A percentile compares a stretch with the other conserved stretches of the same genome.
phyloP scores from a whole-genome alignment of 2,888 invertebrate genomes.

The Hipparchia semele region DNA sequence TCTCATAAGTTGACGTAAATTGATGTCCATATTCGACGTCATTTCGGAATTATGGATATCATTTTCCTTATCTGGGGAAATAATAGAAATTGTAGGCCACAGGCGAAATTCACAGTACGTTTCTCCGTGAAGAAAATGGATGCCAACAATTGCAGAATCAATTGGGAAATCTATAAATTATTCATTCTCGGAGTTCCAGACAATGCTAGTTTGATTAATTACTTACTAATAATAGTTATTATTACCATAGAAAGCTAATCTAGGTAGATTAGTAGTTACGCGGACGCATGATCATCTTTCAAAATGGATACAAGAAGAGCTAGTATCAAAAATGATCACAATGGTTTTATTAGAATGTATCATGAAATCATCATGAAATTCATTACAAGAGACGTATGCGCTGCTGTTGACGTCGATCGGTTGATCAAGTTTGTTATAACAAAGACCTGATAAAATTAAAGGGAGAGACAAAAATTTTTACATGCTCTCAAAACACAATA shows the following conservation, averaged over 20 bases:
- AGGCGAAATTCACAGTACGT: background rate
- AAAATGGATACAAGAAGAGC: constrained; percentile 18
- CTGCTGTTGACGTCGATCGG: too few species aligned
- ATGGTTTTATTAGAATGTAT: background rate
- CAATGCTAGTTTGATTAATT: constrained; percentile 22
- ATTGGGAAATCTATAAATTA: constrained; percentile 35
- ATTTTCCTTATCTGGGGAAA: constrained; percentile 1
- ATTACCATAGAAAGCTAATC: constrained; percentile 11
- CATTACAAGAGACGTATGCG: too few species aligned
- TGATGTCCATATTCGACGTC: background rate
- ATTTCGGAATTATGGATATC: constrained; percentile 10
- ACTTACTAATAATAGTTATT: constrained; percentile 18
- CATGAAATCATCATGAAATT: too few species aligned
- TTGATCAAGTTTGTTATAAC: too few species aligned
- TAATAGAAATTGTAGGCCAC: constrained; percentile 16
- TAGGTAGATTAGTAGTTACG: background rate
- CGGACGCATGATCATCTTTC: too few species aligned
- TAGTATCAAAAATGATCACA: background rate
- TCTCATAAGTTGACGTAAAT: background rate
- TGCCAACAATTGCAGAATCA: constrained; percentile 30
- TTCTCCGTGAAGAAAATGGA: constrained; percentile 25
- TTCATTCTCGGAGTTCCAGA: constrained; percentile 32
- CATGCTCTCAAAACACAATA: too few species aligned
- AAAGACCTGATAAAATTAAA: too few species aligned
- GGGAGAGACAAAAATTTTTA: too few species aligned